Base-by-base conservation (phyloP, 2,888 invertebrate genomes). In the Homarus gammarus region DNA sequence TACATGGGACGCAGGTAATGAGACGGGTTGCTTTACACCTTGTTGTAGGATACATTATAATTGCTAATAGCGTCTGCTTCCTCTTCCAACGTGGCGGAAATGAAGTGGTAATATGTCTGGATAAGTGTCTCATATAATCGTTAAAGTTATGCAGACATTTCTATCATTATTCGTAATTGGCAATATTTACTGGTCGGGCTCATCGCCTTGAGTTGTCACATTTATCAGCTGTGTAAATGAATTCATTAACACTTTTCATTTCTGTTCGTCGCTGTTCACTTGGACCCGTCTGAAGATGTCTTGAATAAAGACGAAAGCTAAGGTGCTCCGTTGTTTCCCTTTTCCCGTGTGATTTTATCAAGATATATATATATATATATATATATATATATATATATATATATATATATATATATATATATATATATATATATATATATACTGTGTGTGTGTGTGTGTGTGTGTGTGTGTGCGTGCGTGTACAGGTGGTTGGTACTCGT, bases 81-180 rank as follows among this genome's bases (percentile, higher is more conserved):
- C 64, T 64, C 64, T 27, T n/a, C 64, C 64, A 64, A 3, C 6
- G 27, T 12, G 44, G 40, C 27, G 44, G 75, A 75, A 40, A 44
- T 75, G 44, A 44, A 44, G 75, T 1, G n/a, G 40, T 36, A 22
- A 72, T 38, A 27, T 72, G 72, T 72, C 36, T 12, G 6, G 51
- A 78, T 78, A 56, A 78, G 33, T 61, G 79, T 79, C 79, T 79
- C 61, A 22, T 79, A 79, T 44, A 33, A 61, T 79, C n/a, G 33
- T n/a, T 18, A 22, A 61, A 61, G 6, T 79, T 79, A 79, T 22
- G 79, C 38, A 79, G 79, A 33, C 79, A 36, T 79, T 61, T 79
- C 61, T 38, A 61, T 79, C 79, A 79, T 61, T 36, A 27, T 61
- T 15, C 44, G 36, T 33, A 79, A 79, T 61, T 61, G 51, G 15